Percentiles rank a stretch among this genome's conserved stretches.
Evolutionary conservation across 64 coral and sea anemone species (phyloP).

Genomic region (Montipora cactus): DNA sequence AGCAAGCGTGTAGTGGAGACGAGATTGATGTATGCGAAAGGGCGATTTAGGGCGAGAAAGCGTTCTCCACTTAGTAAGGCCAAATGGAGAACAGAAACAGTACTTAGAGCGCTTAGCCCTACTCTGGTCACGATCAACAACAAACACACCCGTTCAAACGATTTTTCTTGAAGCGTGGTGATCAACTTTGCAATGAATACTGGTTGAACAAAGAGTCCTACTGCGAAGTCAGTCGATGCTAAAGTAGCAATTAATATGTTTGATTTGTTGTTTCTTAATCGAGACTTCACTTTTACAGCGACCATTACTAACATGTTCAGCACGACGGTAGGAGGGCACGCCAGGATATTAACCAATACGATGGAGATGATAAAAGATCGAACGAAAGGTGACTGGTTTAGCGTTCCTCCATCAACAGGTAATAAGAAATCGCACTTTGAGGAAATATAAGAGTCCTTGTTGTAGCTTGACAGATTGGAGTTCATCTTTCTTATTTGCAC

Average conservation of each 20-base stretch:
- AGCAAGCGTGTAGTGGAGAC: neutral
- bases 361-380: neutral
- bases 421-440: neutral
- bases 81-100: neutral
- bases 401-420: neutral
- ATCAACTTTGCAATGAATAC: neutral
- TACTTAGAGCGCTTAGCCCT: neutral
- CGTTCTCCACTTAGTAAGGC: neutral
- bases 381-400: neutral
- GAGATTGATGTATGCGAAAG: neutral
- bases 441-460: too few species aligned
- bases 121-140: neutral
- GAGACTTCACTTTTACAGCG: neutral
- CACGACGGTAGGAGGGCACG: neutral
- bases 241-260: neutral
- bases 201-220: neutral
- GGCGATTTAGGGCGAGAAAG: neutral
- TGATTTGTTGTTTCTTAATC: neutral
- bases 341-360: neutral
- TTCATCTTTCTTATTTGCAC: neutral
- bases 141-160: neutral
- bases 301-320: neutral
- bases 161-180: neutral
- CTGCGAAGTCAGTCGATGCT: neutral
- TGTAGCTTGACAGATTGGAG: neutral